Evolutionary conservation across 1,140 invertebrate species (phyloP).

Genomic region (Aphidius ervi): DNA sequence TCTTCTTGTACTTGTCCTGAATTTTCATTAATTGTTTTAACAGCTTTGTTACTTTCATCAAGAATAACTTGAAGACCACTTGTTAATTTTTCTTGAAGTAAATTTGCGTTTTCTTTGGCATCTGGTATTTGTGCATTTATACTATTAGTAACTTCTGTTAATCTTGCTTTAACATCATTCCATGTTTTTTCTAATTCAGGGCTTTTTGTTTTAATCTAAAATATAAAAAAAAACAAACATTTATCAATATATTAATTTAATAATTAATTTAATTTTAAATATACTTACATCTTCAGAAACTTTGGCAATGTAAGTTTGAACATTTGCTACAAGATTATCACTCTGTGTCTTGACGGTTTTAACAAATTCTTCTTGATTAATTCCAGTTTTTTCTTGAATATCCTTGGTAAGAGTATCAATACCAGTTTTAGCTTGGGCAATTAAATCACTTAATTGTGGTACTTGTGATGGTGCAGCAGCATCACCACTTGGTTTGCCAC

Average conservation of each 20-base stretch:
- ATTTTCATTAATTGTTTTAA: slow-evolving; percentile 32
- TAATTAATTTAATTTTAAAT: background rate
- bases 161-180: slow-evolving; percentile 32
- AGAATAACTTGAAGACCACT: slow-evolving; percentile 35
- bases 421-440: slow-evolving; percentile 31
- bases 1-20: slow-evolving; percentile 36
- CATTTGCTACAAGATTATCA: slow-evolving; percentile 29
- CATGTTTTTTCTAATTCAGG: slow-evolving; percentile 37
- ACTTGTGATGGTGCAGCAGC: slow-evolving; percentile 16
- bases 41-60: slow-evolving; percentile 35
- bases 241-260: background rate
- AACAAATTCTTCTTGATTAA: slow-evolving; percentile 32
- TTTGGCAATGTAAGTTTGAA: slow-evolving; percentile 32
- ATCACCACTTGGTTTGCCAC: slow-evolving; percentile 18
- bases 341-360: slow-evolving; percentile 37
- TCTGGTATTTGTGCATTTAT: slow-evolving; percentile 33
- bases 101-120: slow-evolving; percentile 33
- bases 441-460: slow-evolving; percentile 25
- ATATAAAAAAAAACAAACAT: slow-evolving; percentile 11
- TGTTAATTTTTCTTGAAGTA: slow-evolving; percentile 35
- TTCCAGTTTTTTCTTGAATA: slow-evolving; percentile 32
- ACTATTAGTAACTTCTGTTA: slow-evolving; percentile 32
- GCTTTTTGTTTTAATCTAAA: slow-evolving; percentile 35
- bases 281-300: slow-evolving; percentile 34
- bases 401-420: slow-evolving; percentile 31